Conservation (phyloP, 2,797 vertebrate species). For the Sebastes cheni region DNA sequence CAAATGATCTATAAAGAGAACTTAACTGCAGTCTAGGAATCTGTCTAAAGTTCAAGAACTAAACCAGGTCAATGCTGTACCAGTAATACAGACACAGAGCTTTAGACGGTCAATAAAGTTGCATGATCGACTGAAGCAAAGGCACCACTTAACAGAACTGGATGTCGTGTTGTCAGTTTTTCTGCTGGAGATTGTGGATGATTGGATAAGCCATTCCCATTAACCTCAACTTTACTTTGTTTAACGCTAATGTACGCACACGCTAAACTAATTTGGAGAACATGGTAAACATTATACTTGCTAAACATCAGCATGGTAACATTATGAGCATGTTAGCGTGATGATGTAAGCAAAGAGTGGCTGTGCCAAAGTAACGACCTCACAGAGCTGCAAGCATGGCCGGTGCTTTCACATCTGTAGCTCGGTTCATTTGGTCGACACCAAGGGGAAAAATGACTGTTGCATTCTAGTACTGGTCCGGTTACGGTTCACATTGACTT, state of each 20-base stretch:
- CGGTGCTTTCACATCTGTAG: neutral
- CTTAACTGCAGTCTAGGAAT: neutral
- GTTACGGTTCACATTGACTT: neutral
- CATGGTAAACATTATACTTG: no score
- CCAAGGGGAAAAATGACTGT: neutral
- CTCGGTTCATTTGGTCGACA: neutral
- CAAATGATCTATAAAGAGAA: neutral
- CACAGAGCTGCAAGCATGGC: no score
- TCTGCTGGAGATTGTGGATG: neutral
- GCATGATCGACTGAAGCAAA: neutral
- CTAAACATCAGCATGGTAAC: no score
- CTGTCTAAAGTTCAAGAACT: neutral
- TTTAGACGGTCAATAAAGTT: neutral
- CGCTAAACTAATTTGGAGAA: no score
- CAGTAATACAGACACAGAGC: neutral
- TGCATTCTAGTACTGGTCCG: neutral
- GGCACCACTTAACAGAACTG: neutral
- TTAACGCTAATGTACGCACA: no score
- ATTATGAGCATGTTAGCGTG: no score
- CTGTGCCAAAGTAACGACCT: no score
- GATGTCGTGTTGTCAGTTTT: neutral
- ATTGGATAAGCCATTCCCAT: neutral
- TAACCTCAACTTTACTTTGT: no score
- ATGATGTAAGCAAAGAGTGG: no score
- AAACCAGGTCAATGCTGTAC: neutral